A percentile compares a stretch with the other conserved stretches of the same genome.
Conservation (phyloP, 2,888 invertebrate species). For the Mesorhabditis sp. region DNA sequence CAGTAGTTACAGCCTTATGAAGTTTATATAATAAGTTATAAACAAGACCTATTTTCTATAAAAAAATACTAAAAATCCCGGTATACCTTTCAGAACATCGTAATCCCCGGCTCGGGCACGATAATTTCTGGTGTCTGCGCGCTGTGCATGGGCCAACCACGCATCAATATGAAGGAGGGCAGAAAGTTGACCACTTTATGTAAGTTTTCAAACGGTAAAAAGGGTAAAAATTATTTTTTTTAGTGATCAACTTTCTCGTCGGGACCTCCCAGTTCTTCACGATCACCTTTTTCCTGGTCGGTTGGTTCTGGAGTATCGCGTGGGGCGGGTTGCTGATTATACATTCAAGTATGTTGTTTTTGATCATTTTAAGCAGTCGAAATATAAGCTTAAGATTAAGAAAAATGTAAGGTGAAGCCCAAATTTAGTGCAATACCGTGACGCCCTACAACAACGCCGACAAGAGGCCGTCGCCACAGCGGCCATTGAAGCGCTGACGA, state of each 20-base stretch:
- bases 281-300: conserved; percentile 76
- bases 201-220: conserved; percentile 13
- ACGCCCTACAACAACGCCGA: conserved; percentile 56
- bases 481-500: conserved; percentile 57
- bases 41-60: conserved; percentile 57
- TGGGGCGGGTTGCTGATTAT: conserved; percentile 91
- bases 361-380: background rate
- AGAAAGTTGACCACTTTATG: conserved; percentile 67
- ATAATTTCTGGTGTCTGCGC: conserved; percentile 83
- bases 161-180: conserved; percentile 78
- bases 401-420: background rate
- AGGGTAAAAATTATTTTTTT: background rate
- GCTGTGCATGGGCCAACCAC: conserved; percentile 80
- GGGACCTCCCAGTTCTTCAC: conserved; percentile 86
- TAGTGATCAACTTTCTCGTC: conserved; percentile 74
- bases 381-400: background rate
- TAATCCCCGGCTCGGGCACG: conserved; percentile 79
- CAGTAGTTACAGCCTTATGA: no score
- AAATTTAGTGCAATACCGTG: conserved; percentile 56
- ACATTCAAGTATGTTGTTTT: conserved; percentile 71
- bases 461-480: conserved; percentile 57
- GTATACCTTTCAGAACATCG: conserved; percentile 70
- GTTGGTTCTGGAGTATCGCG: conserved; percentile 97
- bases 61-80: conserved; percentile 73
- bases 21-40: no score